phyloP scores from a whole-genome alignment of 2,113 vertebrate species.

The Lonchura striata region DNA sequence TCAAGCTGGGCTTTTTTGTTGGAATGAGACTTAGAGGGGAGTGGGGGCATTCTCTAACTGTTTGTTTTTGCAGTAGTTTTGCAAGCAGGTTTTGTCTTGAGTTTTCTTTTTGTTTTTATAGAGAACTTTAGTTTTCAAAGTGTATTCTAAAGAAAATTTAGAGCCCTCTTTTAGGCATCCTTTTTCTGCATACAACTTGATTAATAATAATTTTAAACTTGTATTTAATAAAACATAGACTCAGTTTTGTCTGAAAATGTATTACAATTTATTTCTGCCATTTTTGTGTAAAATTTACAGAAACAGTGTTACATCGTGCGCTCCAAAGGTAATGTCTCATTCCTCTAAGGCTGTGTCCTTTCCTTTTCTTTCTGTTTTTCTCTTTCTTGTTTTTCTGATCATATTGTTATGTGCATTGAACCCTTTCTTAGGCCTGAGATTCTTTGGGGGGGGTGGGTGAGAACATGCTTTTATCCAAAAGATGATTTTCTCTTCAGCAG shows the following conservation, averaged over 20 bases:
- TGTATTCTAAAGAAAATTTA: slow-evolving; percentile 78
- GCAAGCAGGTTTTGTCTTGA: background rate
- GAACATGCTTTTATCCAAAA: background rate
- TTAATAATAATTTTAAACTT: slow-evolving; percentile 72
- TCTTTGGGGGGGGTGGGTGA: background rate
- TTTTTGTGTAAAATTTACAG: slow-evolving; percentile 99
- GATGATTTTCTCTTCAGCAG: background rate
- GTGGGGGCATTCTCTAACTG: background rate
- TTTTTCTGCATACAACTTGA: slow-evolving; percentile 75
- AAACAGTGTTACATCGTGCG: slow-evolving; percentile 98
- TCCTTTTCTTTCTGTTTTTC: slow-evolving; percentile 66
- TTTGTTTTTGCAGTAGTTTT: background rate
- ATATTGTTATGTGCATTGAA: slow-evolving; percentile 76
- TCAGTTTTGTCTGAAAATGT: slow-evolving; percentile 92
- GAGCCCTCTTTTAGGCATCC: slow-evolving; percentile 78
- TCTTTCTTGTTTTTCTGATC: slow-evolving; percentile 71
- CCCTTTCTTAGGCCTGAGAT: slow-evolving; percentile 45
- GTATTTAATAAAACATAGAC: slow-evolving; percentile 78
- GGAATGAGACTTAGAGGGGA: background rate
- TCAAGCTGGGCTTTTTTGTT: background rate
- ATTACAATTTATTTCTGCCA: slow-evolving; percentile 99
- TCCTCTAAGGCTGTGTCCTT: slow-evolving; percentile 93
- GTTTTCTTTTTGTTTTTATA: background rate
- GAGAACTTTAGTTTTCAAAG: slow-evolving; percentile 44
- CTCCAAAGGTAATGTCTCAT: slow-evolving; percentile 99